Conservation (phyloP, 2,797 vertebrate species). For the Natrix natrix region DNA sequence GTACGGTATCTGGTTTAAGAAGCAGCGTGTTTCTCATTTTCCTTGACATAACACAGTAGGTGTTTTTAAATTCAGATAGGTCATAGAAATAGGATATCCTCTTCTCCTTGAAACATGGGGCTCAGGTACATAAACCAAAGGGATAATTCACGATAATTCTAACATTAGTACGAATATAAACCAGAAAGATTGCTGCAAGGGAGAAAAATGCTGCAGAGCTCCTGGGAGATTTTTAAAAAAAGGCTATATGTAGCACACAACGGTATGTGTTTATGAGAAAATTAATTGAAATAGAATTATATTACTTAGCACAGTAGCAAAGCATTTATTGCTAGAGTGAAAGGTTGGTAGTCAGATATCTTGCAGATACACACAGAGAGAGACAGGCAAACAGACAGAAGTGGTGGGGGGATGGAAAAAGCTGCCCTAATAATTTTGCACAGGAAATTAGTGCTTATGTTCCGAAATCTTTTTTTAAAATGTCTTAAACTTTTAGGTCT, state of each 20-base stretch:
- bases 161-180: neutral
- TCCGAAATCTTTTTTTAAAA: neutral
- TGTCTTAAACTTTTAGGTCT: neutral
- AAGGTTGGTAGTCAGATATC: slow-evolving; percentile 40
- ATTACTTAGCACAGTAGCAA: slow-evolving; percentile 35
- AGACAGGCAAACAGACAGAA: neutral
- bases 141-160: neutral
- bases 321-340: slow-evolving; percentile 36
- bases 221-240: neutral
- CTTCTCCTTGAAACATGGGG: neutral
- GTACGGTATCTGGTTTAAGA: neutral
- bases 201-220: slow-evolving; percentile 16
- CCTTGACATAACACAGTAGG: neutral
- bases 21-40: neutral
- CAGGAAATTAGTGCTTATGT: slow-evolving; percentile 27
- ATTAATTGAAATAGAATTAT: slow-evolving; percentile 55
- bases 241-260: slow-evolving; percentile 32
- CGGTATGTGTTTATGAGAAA: slow-evolving; percentile 9
- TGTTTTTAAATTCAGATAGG: neutral
- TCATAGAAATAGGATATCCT: neutral
- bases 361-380: neutral
- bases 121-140: neutral
- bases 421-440: slow-evolving; percentile 38
- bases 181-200: neutral
- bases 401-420: neutral